phyloP scores from a whole-genome alignment of 2,113 vertebrate species.

The Crotalus helleri region DNA sequence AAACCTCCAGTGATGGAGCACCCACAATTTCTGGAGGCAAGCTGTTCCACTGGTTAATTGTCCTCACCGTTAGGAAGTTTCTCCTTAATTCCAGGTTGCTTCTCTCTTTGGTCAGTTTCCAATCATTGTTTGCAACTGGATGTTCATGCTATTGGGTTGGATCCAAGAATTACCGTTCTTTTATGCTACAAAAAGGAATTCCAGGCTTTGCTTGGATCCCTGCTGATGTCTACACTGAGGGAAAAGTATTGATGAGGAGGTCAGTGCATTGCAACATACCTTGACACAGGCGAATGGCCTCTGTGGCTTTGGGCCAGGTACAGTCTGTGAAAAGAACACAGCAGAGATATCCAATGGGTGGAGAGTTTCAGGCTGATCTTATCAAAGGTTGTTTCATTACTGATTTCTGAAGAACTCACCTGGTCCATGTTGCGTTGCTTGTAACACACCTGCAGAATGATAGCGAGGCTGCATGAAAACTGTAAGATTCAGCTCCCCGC shows the following conservation, averaged over 20 bases:
- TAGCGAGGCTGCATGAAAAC: slow-evolving; percentile 48
- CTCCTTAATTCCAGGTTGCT: too few species aligned
- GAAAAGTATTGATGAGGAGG: rapidly evolving
- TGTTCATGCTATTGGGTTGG: background rate
- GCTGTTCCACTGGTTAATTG: too few species aligned
- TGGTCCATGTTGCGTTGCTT: slow-evolving; percentile 57
- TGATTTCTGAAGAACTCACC: slow-evolving; percentile 56
- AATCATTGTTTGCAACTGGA: background rate
- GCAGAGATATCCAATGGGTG: slow-evolving; percentile 18
- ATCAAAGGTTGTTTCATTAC: background rate
- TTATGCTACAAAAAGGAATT: background rate
- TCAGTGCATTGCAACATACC: slow-evolving; percentile 46
- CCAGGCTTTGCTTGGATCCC: background rate
- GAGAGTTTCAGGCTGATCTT: background rate
- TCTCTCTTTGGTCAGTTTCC: too few species aligned
- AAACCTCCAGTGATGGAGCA: too few species aligned
- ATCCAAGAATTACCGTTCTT: background rate
- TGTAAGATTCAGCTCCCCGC: slow-evolving; percentile 55
- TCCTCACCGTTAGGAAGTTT: too few species aligned
- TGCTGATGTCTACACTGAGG: too few species aligned
- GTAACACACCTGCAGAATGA: slow-evolving; percentile 40
- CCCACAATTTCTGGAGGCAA: too few species aligned
- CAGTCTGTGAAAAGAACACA: slow-evolving; percentile 66
- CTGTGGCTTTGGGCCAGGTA: slow-evolving; percentile 50
- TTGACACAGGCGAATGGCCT: slow-evolving; percentile 64